A percentile compares a stretch with the other conserved stretches of the same genome.
These are phyloP conservation scores for Hafferia zeledoni DNA, from an alignment of 2,797 vertebrate genomes.

Conservation along the genomic window DNA sequence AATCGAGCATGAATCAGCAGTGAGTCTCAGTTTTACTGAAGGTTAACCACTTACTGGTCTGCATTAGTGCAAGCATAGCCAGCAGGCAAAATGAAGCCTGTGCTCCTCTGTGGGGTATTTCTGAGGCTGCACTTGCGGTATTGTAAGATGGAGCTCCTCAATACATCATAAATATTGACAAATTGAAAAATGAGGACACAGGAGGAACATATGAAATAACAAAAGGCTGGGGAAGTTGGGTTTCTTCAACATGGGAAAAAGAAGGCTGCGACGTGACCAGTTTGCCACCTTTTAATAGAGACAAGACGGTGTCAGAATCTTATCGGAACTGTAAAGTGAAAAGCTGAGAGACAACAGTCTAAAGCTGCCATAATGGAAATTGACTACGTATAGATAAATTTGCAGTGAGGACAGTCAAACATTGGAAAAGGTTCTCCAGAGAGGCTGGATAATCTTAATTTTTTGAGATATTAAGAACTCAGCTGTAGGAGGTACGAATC, in stretches of 20 bases:
- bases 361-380: background rate
- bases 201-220: background rate
- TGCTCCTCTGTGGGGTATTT: background rate
- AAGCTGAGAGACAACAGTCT: background rate
- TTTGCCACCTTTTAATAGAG: background rate
- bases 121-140: background rate
- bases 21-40: background rate
- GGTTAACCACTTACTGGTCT: background rate
- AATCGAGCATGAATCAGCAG: background rate
- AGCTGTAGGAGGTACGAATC: background rate
- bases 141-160: background rate
- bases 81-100: rapidly evolving
- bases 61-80: background rate
- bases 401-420: background rate
- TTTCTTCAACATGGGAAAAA: background rate
- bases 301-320: background rate
- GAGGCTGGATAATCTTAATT: background rate
- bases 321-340: background rate
- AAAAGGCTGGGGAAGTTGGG: background rate
- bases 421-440: background rate
- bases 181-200: background rate
- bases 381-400: background rate
- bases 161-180: background rate
- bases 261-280: background rate
- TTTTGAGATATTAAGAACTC: background rate